Evolutionary conservation across 2,113 vertebrate genomes (phyloP).

Genomic region (Zootoca vivipara): DNA sequence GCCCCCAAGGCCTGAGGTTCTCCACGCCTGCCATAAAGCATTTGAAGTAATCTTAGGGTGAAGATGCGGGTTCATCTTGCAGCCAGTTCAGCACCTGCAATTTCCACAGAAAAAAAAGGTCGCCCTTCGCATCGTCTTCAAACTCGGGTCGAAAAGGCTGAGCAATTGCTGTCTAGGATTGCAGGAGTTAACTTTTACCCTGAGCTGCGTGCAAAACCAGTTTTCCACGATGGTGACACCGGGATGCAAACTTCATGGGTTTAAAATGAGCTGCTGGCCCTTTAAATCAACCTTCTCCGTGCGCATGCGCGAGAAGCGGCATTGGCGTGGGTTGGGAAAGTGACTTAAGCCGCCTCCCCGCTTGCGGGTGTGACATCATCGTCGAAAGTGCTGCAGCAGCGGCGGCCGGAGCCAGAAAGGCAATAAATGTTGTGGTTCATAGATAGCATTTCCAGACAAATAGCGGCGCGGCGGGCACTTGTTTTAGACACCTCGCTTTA

Average conservation of each 20-base stretch:
- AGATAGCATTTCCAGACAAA: background rate
- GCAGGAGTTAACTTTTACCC: background rate
- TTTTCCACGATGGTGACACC: no score
- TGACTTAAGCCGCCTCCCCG: background rate
- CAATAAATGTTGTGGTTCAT: background rate
- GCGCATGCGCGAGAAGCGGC: background rate
- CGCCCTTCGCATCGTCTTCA: background rate
- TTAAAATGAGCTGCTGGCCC: background rate
- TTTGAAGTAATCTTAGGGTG: background rate
- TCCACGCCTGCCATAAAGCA: background rate
- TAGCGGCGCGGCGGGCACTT: background rate
- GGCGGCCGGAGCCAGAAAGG: background rate
- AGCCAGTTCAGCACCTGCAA: background rate
- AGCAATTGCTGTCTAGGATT: no score
- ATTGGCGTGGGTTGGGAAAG: background rate
- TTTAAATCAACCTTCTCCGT: background rate
- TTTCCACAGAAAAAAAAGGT: background rate
- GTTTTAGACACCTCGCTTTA: background rate
- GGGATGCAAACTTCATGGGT: background rate
- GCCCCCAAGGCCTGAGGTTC: background rate
- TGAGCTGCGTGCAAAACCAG: background rate
- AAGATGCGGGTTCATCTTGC: background rate
- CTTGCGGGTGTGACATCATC: conserved; percentile 41
- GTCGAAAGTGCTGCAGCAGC: conserved; percentile 21
- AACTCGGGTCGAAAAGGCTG: background rate